A percentile compares a stretch with the other conserved stretches of the same genome.
Evolutionary conservation across 2,797 vertebrate genomes (phyloP).

Genomic region (Prunella strophiata): DNA sequence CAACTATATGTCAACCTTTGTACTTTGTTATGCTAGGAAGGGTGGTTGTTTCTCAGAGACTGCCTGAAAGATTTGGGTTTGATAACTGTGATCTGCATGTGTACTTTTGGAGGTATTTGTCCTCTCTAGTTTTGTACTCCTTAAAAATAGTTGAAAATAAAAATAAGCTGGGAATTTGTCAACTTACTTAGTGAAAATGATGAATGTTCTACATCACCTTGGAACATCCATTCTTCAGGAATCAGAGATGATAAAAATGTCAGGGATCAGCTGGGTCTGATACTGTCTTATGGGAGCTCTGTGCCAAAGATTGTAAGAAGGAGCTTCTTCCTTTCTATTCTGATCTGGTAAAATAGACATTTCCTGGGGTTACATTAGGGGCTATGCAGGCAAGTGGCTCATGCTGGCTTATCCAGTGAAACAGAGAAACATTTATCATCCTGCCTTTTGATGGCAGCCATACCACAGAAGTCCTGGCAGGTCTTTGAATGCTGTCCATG

Average conservation of each 20-base stretch:
- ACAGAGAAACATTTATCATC: not conserved
- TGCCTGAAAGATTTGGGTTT: not conserved
- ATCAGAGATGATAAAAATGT: not conserved
- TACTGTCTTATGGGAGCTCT: not conserved
- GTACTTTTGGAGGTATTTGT: not conserved
- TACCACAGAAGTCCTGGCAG: not conserved
- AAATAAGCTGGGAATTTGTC: not conserved
- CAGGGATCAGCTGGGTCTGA: not conserved
- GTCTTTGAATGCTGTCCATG: not conserved
- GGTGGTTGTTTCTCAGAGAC: not conserved
- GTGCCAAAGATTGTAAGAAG: not conserved
- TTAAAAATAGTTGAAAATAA: not conserved
- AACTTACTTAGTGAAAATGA: not conserved
- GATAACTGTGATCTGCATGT: not conserved
- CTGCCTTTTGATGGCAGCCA: not conserved
- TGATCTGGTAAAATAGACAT: not conserved
- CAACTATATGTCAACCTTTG: accelerated
- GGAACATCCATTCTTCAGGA: not conserved
- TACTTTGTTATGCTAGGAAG: not conserved
- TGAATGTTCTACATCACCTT: not conserved
- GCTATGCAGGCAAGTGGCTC: not conserved
- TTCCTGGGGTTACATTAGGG: not conserved
- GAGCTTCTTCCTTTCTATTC: not conserved
- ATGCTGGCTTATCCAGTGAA: not conserved
- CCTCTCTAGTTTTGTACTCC: not conserved